Evolutionary conservation across 2,113 vertebrate genomes (phyloP).

Genomic region (Takifugu bimaculatus): DNA sequence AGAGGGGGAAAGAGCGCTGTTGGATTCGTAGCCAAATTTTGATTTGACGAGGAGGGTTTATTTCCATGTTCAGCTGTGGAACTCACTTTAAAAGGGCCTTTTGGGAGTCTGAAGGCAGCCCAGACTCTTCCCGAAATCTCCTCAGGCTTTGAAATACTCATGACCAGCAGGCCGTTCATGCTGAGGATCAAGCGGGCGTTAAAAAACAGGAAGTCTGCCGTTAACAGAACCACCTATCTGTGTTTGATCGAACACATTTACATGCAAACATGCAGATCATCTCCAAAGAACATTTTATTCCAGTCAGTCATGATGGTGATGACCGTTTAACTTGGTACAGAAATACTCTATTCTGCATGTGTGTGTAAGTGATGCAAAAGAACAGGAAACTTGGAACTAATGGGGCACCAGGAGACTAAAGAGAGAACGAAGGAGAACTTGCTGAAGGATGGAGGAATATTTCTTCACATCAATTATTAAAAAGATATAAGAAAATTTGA

Average conservation of each 20-base stretch:
- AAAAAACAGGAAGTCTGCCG: conserved; percentile 5
- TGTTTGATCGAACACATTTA: conserved; percentile 26
- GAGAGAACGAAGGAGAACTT: conserved; percentile 19
- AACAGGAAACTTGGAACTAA: conserved; percentile 31
- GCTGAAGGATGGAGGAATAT: conserved; percentile 9
- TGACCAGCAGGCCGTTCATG: conserved; percentile 18
- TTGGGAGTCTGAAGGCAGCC: conserved; percentile 21
- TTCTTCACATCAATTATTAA: conserved; percentile 47
- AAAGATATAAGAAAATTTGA: conserved; percentile 28
- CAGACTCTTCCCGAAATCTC: conserved; percentile 26
- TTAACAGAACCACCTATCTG: conserved; percentile 30
- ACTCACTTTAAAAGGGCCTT: conserved; percentile 33
- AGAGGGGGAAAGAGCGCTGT: conserved; percentile 39
- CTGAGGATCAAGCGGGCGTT: conserved; percentile 14
- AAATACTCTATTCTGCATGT: conserved; percentile 6
- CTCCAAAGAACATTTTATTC: conserved; percentile 8
- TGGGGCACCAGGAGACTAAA: conserved; percentile 39
- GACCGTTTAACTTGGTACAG: conserved; percentile 24
- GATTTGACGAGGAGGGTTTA: conserved; percentile 42
- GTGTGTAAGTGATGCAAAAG: conserved; percentile 25
- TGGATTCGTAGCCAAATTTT: conserved; percentile 40
- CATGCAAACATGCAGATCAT: conserved; percentile 5
- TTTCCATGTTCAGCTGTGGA: conserved; percentile 35
- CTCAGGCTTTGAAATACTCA: conserved; percentile 15
- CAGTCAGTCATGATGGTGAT: conserved; percentile 12